Base-by-base conservation (phyloP, 2,797 vertebrate species). In the Xenopus petersii region DNA sequence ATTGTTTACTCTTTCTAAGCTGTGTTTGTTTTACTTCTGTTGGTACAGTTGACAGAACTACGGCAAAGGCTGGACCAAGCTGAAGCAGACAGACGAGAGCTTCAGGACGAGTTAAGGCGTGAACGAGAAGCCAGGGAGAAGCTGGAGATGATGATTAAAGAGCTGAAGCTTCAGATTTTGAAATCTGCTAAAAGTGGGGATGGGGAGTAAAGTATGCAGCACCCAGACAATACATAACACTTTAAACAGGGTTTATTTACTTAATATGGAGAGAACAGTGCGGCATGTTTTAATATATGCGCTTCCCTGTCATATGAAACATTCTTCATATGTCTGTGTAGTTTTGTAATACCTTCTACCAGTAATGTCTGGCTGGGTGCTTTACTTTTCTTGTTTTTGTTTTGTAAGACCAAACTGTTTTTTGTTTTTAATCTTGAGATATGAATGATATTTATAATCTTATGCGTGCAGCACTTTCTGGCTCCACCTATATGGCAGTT, bases 101-200 rank as follows among this genome's bases (percentile, higher is more conserved):
- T 98, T 76, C 96, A 98, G 73, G 95, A 97, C 66, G 96, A 98
- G 81, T 91, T 98, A 83, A 90, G 93, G 58, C 87, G 91, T 82
- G 97, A 98, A 75, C 91, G 95, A 66, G 95, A 98, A 82, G 95
- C 96, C 10, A 92, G 96, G 73, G 93, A 96, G 76, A 95, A 95
- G 79, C 82, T 98, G 73, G 95, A 98, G 91, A 85, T 92, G 87
- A 94, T 95, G 84, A 96, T 98, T 79, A 86, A 88, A 76, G 95
- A 96, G 70, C 86, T 98, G 81, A 95, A 94, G 87, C 87, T 92
- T 26, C 93, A 95, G 84, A 93, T 95, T 79, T 84, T 89, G 82
- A 91, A 91, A 58, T 90, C 90, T n/a, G 86, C 91, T 0, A 91
- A 91, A 85, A 85, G 74, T 21, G 80, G 81, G 58, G 91, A 89